Conservation (phyloP, 2,797 vertebrate genomes). For the Phalanger gymnotis region DNA sequence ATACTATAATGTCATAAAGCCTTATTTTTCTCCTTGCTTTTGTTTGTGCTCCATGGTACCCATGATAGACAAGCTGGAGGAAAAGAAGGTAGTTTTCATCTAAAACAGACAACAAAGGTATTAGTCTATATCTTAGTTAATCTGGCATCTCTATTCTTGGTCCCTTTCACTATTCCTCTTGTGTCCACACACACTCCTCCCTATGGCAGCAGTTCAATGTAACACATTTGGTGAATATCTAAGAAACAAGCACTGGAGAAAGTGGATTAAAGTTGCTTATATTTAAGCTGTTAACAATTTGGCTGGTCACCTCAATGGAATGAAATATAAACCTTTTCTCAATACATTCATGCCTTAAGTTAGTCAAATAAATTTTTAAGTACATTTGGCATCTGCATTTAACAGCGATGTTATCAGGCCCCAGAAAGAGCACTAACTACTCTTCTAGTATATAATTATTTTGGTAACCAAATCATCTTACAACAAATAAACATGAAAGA, state of each 20-base stretch:
- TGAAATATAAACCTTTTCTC: constrained; percentile 79
- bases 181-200: background rate
- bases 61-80: constrained; percentile 68
- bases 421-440: constrained; percentile 82
- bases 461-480: constrained; percentile 84
- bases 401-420: constrained; percentile 82
- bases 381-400: constrained; percentile 83
- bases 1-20: constrained; percentile 65
- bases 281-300: constrained; percentile 60
- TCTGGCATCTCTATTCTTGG: background rate
- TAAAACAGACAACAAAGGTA: constrained; percentile 15
- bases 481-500: constrained; percentile 78
- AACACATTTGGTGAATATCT: constrained; percentile 46
- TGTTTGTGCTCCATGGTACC: constrained; percentile 65
- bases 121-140: background rate
- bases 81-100: constrained; percentile 68
- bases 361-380: constrained; percentile 82
- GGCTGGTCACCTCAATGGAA: constrained; percentile 78
- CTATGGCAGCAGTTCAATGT: constrained; percentile 20
- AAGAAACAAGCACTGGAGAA: constrained; percentile 60
- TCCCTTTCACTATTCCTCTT: background rate
- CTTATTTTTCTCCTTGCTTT: constrained; percentile 70
- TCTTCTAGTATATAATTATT: constrained; percentile 83
- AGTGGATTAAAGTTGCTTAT: constrained; percentile 49
- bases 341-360: constrained; percentile 82